phyloP scores from a whole-genome alignment of 1,140 invertebrate genomes.

The Fopius arisanus region DNA sequence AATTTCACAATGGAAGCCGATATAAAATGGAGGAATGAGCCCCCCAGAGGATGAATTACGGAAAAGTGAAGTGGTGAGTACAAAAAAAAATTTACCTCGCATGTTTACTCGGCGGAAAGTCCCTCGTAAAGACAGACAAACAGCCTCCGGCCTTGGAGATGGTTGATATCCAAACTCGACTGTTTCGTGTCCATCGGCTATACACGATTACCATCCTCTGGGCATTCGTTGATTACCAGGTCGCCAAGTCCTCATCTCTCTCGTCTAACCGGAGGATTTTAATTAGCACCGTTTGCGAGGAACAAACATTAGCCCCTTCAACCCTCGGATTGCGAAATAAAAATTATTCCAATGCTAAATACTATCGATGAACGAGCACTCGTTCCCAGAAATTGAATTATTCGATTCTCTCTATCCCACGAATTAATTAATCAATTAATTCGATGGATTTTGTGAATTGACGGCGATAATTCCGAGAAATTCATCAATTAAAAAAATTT shows the following conservation, averaged over 20 bases:
- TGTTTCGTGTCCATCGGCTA: slow-evolving; percentile 33
- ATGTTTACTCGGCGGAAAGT: slow-evolving; percentile 31
- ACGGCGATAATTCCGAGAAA: too few relatives aligned
- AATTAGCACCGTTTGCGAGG: slow-evolving; percentile 63
- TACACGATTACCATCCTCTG: slow-evolving; percentile 21
- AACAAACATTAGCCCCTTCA: slow-evolving; percentile 51
- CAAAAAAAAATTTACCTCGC: slow-evolving; percentile 44
- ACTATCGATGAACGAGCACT: too few relatives aligned
- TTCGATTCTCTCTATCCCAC: too few relatives aligned
- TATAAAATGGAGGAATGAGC: too few relatives aligned
- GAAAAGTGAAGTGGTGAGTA: neutral
- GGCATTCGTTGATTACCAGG: slow-evolving; percentile 31
- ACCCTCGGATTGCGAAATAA: slow-evolving; percentile 11
- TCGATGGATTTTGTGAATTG: too few relatives aligned
- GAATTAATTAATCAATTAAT: too few relatives aligned
- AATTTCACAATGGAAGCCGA: too few relatives aligned
- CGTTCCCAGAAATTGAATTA: too few relatives aligned
- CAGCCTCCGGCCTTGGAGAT: neutral
- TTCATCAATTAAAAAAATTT: too few relatives aligned
- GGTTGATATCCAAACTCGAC: slow-evolving; percentile 20
- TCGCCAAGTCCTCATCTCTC: slow-evolving; percentile 20
- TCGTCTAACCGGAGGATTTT: slow-evolving; percentile 57
- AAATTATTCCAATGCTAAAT: too few relatives aligned
- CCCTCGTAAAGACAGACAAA: slow-evolving; percentile 36
- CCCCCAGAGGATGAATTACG: neutral